Evolutionary conservation across 1,140 invertebrate species (phyloP).

Genomic region (Trachymyrmex cornetzi): DNA sequence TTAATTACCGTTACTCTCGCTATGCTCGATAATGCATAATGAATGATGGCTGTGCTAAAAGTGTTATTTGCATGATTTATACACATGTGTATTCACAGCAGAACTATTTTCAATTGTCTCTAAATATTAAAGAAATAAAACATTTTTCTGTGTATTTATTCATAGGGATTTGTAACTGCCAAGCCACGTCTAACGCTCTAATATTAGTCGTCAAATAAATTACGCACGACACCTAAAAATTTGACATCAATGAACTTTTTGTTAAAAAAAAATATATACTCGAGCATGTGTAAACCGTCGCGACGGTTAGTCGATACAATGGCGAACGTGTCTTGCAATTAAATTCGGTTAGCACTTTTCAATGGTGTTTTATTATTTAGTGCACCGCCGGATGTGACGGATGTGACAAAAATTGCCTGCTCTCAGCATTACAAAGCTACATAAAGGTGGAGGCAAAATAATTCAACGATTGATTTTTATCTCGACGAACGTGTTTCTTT

Average conservation of each 20-base stretch:
- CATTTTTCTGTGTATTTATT: neutral
- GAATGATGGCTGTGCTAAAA: constrained; percentile 21
- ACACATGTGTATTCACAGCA: neutral
- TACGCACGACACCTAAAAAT: neutral
- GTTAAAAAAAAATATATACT: constrained; percentile 43
- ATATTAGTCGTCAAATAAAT: neutral
- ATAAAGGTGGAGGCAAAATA: neutral
- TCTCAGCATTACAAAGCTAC: neutral
- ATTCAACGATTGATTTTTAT: neutral
- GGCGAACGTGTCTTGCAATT: constrained; percentile 13
- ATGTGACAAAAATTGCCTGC: neutral
- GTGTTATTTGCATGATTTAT: neutral
- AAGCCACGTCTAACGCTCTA: neutral
- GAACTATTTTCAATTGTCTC: neutral
- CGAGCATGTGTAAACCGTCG: constrained; percentile 1
- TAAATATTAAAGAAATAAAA: neutral
- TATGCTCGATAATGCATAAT: constrained; percentile 12
- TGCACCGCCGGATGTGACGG: neutral
- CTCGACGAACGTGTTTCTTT: too few species aligned
- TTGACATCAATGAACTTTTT: neutral
- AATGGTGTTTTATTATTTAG: constrained; percentile 47
- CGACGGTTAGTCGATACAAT: constrained; percentile 63
- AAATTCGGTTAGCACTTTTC: constrained; percentile 19
- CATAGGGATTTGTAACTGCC: neutral
- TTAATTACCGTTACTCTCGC: constrained; percentile 54